Base-by-base conservation (phyloP, 2,113 vertebrate species). In the Tricholaema leucomelas region DNA sequence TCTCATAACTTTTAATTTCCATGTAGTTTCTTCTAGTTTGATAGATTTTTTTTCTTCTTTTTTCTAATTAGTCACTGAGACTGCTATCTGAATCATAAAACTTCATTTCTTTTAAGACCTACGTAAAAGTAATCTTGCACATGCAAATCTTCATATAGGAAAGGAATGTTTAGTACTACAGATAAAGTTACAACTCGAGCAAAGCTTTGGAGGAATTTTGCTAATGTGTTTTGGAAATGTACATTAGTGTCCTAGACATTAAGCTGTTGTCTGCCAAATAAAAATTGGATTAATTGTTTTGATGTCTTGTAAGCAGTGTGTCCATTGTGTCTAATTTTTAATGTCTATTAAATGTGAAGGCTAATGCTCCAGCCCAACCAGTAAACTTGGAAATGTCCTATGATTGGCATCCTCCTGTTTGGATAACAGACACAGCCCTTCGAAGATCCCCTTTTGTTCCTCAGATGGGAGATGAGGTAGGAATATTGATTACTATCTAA, bases 381-480 rank as follows among this genome's bases (percentile, higher is more conserved):
- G 84, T 97, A 30, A 98, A 98, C 86, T 56, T 96, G 90, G 98
- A 98, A 25, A 96, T 98, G 64, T 98, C 98, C 2, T 98, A 97
- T 59, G 99, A 99, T 73, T 99, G 98, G 83, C 98, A 98, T 75
- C 99, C 99, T 74, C 98, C 99, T 0, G 94, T 97, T 0, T 99
- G 99, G 99, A 99, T 99, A 95, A 99, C 98, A 2, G 99, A 99
- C 76, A 98, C 98, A 25, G 96, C 98, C 88, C 99, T 99, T 64
- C 97, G 98, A 75, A 98, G 98, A 92, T 99, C 99, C 79, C 99
- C 99, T 17, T 99, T 99, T 95, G 99, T 99, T 86, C 99, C 99
- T 59, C 99, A 99, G 78, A 99, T 99, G 99, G 99, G 99, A 1
- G 99, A 99, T 21, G 99, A 99, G 98, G 99, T 99, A 88, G 96